phyloP scores from a whole-genome alignment of 2,797 vertebrate species.

The Notamacropus eugenii region DNA sequence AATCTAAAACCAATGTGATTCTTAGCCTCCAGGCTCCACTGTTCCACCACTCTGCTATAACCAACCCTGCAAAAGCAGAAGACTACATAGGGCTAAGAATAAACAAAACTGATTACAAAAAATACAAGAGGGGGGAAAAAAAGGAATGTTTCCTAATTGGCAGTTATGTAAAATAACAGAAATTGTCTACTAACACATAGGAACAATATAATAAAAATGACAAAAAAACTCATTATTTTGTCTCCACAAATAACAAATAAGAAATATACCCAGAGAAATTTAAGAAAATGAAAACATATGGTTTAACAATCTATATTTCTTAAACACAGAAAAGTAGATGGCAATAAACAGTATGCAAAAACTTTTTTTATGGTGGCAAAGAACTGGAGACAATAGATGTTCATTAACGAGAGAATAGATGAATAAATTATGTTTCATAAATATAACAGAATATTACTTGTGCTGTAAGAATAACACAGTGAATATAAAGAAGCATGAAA shows the following conservation, averaged over 20 bases:
- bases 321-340: neutral
- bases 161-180: neutral
- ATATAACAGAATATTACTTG: neutral
- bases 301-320: neutral
- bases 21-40: neutral
- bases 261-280: neutral
- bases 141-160: neutral
- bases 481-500: neutral
- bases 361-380: neutral
- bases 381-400: neutral
- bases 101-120: neutral
- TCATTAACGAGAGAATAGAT: neutral
- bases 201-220: neutral
- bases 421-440: neutral
- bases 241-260: neutral
- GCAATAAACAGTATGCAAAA: neutral
- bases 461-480: neutral
- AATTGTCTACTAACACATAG: neutral
- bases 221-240: neutral
- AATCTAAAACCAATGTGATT: neutral
- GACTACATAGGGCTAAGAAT: neutral
- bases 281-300: neutral
- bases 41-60: neutral
- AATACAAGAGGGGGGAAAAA: neutral
- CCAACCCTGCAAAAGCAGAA: neutral